Base-by-base conservation (phyloP, 2,888 invertebrate genomes). In the Drosophila recens region DNA sequence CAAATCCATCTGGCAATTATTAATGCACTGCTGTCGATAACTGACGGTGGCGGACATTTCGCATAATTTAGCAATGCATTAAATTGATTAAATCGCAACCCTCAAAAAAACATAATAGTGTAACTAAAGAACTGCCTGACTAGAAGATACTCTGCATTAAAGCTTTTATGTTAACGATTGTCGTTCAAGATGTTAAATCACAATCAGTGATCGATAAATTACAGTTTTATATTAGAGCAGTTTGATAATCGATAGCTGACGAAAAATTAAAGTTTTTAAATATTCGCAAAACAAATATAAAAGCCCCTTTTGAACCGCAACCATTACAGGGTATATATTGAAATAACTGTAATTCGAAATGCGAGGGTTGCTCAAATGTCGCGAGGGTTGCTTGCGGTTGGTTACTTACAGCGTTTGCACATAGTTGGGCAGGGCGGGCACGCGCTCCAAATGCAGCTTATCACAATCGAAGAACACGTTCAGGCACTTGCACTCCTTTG, bases 381-480 rank as follows among this genome's bases (percentile, higher is more conserved):
- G 53, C 56, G 53, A 65, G 80, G 71, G 71, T 71, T 76, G 57
- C 40, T 51, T 52, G 23, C 30, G 11, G 58, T 57, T 64, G 11
- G 58, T 57, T 64, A 90, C 93, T 95, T 95, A 96, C 95, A 97
- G 94, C 90, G 94, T 94, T 93, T 95, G 94, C 92, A 96, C 95
- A 96, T 96, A 96, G 93, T 93, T 93, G 69, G 97, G 97, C 91
- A 97, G 94, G 93, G 95, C 93, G 80, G 97, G 96, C 92, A 97
- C 94, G 87, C 94, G 93, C 80, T 94, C 94, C 90, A 97, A 94
- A 92, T 95, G 95, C 91, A 94, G 94, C 90, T 95, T 95, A 81
- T 95, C 95, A 94, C 97, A 97, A 93, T 96, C 96, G 71, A 96
- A 95, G 92, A 95, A 95, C 84, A 94, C 94, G 88, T 95, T 95